Percentiles rank a stretch among this genome's conserved stretches.
phyloP scores from a whole-genome alignment of 1,140 invertebrate genomes.

The Drosophila littoralis region DNA sequence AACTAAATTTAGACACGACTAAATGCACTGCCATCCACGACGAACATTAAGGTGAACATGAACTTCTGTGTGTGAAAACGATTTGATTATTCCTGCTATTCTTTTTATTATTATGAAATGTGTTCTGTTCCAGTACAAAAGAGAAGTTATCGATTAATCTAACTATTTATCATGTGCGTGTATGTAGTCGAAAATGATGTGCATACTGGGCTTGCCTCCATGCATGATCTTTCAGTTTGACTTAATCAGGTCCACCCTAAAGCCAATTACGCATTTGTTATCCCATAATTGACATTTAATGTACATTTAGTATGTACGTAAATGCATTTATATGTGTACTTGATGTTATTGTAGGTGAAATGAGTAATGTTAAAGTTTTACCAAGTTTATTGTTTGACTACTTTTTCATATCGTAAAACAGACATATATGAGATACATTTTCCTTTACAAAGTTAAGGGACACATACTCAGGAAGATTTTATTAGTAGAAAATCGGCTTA shows the following conservation, averaged over 20 bases:
- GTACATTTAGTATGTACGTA: constrained; percentile 1
- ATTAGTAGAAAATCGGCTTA: no score
- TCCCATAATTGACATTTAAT: constrained; percentile 10
- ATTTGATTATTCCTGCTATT: no score
- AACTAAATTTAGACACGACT: constrained; percentile 1
- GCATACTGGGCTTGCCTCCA: neutral
- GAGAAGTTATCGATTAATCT: no score
- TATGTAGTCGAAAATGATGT: neutral
- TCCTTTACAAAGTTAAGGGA: no score
- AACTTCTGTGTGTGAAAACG: neutral
- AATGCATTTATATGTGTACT: neutral
- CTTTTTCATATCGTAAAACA: no score
- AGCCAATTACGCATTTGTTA: constrained; percentile 3
- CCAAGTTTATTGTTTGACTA: no score
- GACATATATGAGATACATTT: no score
- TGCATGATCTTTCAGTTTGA: neutral
- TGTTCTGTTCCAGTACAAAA: no score
- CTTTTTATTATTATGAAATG: no score
- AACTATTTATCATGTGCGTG: no score
- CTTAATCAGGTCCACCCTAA: constrained; percentile 4
- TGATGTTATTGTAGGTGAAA: no score
- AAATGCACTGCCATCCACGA: neutral
- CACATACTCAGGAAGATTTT: no score
- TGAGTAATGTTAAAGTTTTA: neutral
- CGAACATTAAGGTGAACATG: constrained; percentile 7